Base-by-base conservation (phyloP, 2,113 vertebrate genomes). In the Pseudonaja textilis region DNA sequence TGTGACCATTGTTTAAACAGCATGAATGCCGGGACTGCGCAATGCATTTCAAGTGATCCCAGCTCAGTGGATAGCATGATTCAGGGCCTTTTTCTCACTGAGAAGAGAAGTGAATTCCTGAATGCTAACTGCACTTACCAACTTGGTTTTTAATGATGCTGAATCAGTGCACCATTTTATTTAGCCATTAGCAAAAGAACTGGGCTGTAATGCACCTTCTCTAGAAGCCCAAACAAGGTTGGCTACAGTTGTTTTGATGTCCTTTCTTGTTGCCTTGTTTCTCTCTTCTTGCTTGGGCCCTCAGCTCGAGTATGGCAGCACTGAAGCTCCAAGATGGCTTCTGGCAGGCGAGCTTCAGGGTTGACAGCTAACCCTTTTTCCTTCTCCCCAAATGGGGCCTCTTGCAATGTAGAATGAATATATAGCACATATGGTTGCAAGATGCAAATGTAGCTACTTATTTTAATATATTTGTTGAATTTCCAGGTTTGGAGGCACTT, bases 21-120 rank as follows among this genome's bases (percentile, higher is more conserved):
- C 93, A 93, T 94, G 89, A 95, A 93, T 95, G 86, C 90, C 39
- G 91, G 7, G 74, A 1, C 87, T 94, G 81, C 91, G 29, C 87
- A 93, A 89, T 18, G 91, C 89, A 52, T 56, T 64, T 64, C 23
- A 93, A 26, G 64, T 61, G 90, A 93, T 94, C 92, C 85, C 89
- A 57, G 89, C 91, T 91, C 94, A 26, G 5, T 9, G 12, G 92
- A 69, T 92, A 95, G 89, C 57, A 56, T 89, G 52, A 16, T 26
- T 87, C 59, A 92, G 69, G 91, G 90, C 22, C 25, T 12, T 55
- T 55, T 55, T 20, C 25, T 6, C 81, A 90, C 90, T 47, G n/a
- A 91, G 74, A 81, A 92, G 39, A 9, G 50, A 50, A n/a, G 50
- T 10, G 88, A 95, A 34, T 55, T 69, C 7, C 23, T 87, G 9